Percentiles rank a stretch among this genome's conserved stretches.
phyloP scores from a whole-genome alignment of 2,797 vertebrate genomes.

The Gallirallus australis region DNA sequence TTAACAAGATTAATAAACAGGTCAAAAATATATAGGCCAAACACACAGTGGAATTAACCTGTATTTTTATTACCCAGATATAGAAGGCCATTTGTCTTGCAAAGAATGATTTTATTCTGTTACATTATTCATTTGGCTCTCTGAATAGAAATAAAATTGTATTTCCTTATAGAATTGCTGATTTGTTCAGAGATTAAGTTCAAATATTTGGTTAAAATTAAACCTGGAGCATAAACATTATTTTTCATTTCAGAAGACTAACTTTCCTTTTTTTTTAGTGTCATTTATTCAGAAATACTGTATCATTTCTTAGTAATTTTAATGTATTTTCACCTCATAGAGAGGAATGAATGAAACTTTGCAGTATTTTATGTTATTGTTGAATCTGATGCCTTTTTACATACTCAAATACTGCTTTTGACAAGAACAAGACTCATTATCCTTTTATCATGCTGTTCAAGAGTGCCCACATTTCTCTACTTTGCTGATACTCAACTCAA shows the following conservation, averaged over 20 bases:
- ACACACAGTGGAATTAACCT: background rate
- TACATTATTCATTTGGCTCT: background rate
- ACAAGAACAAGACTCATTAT: background rate
- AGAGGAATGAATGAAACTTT: background rate
- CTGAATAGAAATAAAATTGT: background rate
- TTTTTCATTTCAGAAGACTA: background rate
- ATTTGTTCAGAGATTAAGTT: slow-evolving; percentile 22
- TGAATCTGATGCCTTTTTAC: background rate
- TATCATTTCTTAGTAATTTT: background rate
- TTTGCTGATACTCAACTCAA: background rate
- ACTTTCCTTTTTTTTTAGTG: background rate
- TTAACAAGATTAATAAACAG: background rate
- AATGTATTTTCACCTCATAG: background rate
- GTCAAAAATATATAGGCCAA: background rate
- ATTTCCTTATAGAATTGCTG: slow-evolving; percentile 10
- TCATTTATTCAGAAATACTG: background rate
- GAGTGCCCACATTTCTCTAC: background rate
- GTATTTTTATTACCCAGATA: background rate
- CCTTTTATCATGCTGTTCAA: background rate
- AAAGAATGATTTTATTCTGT: background rate
- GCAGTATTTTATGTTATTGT: background rate
- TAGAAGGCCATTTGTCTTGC: background rate
- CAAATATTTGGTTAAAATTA: slow-evolving; percentile 36
- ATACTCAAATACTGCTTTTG: background rate
- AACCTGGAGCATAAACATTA: background rate